phyloP scores from a whole-genome alignment of 1,140 invertebrate species.

The Psilanteris sp. region DNA sequence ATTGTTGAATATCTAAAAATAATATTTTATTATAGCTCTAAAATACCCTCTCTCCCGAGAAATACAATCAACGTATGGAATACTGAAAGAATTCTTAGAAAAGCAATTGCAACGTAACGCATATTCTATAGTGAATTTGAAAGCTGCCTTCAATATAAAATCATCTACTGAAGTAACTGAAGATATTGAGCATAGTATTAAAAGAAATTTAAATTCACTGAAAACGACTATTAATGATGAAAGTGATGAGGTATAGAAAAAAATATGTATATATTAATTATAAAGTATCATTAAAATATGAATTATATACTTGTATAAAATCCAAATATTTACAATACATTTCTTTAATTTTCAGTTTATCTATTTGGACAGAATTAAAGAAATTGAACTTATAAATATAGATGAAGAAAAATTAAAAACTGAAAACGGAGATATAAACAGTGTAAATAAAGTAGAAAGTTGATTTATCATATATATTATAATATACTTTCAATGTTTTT shows the following conservation, averaged over 20 bases:
- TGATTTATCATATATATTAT: no score
- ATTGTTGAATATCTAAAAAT: not conserved
- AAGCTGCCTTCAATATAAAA: slow-evolving; percentile 41
- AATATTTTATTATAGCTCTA: slow-evolving; percentile 64
- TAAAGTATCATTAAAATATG: no score
- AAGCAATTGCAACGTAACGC: slow-evolving; percentile 83
- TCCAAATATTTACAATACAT: no score
- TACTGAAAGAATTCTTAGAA: slow-evolving; percentile 82
- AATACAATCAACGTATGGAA: slow-evolving; percentile 80
- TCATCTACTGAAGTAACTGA: slow-evolving; percentile 4
- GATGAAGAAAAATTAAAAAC: slow-evolving; percentile 7
- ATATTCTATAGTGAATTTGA: slow-evolving; percentile 84
- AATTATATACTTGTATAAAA: no score
- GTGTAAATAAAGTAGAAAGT: not conserved
- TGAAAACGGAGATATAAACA: not conserved
- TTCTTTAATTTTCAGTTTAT: slow-evolving; percentile 31
- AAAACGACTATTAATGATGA: slow-evolving; percentile 28
- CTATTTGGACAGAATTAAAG: slow-evolving; percentile 36
- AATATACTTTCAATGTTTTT: no score
- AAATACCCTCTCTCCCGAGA: slow-evolving; percentile 77
- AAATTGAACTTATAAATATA: slow-evolving; percentile 27
- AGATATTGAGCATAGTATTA: slow-evolving; percentile 20
- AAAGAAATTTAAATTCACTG: slow-evolving; percentile 20
- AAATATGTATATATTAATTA: not conserved
- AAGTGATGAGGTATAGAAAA: slow-evolving; percentile 25